Evolutionary conservation across 2,888 invertebrate genomes (phyloP).

Genomic region (Linyphia triangularis): DNA sequence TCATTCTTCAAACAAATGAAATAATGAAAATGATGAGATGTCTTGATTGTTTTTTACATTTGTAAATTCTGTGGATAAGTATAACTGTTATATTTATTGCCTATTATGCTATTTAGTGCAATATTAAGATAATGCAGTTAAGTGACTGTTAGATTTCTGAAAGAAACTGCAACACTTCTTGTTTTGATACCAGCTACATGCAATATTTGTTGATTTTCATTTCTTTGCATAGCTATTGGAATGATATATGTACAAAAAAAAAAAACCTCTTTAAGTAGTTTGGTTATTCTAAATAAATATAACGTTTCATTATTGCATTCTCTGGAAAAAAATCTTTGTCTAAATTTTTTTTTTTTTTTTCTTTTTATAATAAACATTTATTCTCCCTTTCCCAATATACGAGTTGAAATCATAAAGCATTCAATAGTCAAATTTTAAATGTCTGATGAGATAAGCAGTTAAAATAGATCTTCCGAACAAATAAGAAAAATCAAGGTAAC

Average conservation of each 20-base stretch:
- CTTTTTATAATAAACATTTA: too few species aligned
- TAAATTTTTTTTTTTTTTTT: too few species aligned
- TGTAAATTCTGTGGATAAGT: constrained; percentile 15
- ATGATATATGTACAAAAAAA: not conserved
- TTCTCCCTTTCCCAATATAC: too few species aligned
- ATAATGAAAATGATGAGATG: too few species aligned
- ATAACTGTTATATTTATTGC: constrained; percentile 39
- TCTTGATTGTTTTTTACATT: not conserved
- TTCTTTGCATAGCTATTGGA: not conserved
- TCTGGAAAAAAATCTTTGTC: not conserved
- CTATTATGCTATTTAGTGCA: constrained; percentile 11
- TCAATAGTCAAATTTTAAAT: too few species aligned
- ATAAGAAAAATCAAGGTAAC: too few species aligned
- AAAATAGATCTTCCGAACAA: too few species aligned
- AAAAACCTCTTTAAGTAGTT: constrained; percentile 6
- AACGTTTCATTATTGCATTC: not conserved
- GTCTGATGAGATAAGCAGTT: too few species aligned
- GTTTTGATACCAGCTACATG: not conserved
- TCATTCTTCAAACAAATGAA: not conserved
- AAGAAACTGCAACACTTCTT: not conserved
- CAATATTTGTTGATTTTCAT: not conserved
- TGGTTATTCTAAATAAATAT: not conserved
- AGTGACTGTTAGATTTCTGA: not conserved
- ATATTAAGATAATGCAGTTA: not conserved
- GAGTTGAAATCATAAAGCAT: too few species aligned